Base-by-base conservation (phyloP, 2,888 invertebrate genomes). In the Schizaphis graminum region DNA sequence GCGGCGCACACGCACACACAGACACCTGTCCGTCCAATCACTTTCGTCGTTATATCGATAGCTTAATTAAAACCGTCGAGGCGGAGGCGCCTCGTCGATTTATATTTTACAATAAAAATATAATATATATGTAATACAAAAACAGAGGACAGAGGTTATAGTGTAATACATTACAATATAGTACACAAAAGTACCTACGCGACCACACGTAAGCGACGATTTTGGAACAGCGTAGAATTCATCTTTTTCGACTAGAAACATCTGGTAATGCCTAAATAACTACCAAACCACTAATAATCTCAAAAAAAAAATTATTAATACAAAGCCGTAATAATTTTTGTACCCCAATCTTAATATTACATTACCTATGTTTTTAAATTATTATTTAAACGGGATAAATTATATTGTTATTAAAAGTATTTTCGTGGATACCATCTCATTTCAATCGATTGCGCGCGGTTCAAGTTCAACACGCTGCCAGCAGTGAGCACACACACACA, bases 21-120 rank as follows among this genome's bases (percentile, higher is more conserved):
- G 89, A 90, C 90, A 94, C 93, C 93, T 94, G 93, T 94, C 93
- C 85, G 41, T 90, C 90, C 93, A 94, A 94, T 94, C 47, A 53
- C 61, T 90, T 47, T 94, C 90, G 57, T 86, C 24, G 93, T 94
- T 94, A 85, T 44, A 91, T 94, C 93, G 90, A 94, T 94, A 94
- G 86, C 93, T 67, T 86, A 94, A 94, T 94, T 94, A 90, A 93
- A 94, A 94, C 93, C 90, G 93, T 28, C 57, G 35, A 61, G 35
- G 67, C 61, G 41, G 61, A 44, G 87, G 35, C 49, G 61, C 26
- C 49, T 8, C 35, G 35, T 21, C 10, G 41, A 3, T 77, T 77
- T 35, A 91, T 84, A 84, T 84, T 44, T 28, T 53, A 88, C 35
- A 28, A n/a, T 53, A 88, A 49, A 13, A 41, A 41, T 16, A 84